Conservation (phyloP, 2,113 vertebrate species). For the Chloroceryle aenea region DNA sequence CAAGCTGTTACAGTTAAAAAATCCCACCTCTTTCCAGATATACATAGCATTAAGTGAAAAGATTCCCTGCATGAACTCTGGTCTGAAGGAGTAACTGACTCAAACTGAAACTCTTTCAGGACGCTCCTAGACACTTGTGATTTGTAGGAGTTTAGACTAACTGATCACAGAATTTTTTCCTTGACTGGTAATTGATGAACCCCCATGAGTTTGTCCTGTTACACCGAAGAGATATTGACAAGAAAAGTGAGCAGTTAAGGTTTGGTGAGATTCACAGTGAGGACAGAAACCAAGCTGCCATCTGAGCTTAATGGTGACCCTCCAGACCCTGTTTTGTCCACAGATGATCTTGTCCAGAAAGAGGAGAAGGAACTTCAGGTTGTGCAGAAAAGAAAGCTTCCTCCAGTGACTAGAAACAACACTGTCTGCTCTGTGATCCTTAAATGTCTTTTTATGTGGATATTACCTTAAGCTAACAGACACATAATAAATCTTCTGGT, state of each 20-base stretch:
- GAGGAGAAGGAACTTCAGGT: not conserved
- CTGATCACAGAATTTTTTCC: not conserved
- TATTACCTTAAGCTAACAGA: not conserved
- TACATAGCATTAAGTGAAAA: not conserved
- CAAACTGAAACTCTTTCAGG: not conserved
- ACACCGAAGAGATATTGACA: not conserved
- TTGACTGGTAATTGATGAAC: not conserved
- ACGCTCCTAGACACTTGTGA: not conserved
- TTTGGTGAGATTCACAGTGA: not conserved
- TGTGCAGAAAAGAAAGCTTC: not conserved
- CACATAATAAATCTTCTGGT: not conserved
- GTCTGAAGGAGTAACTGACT: not conserved
- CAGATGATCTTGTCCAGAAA: not conserved
- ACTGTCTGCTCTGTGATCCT: not conserved
- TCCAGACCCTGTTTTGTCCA: not conserved
- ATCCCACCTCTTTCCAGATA: not conserved
- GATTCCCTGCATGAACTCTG: not conserved
- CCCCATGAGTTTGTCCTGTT: not conserved
- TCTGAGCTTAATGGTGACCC: not conserved
- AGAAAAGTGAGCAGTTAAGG: not conserved
- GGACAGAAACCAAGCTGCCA: not conserved
- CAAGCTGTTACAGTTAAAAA: constrained; percentile 17
- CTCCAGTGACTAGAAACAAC: not conserved
- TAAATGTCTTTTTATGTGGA: not conserved
- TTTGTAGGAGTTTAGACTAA: not conserved